Percentiles rank a stretch among this genome's conserved stretches.
Conservation (phyloP, 2,888 invertebrate genomes). For the Polymixis flavicincta region DNA sequence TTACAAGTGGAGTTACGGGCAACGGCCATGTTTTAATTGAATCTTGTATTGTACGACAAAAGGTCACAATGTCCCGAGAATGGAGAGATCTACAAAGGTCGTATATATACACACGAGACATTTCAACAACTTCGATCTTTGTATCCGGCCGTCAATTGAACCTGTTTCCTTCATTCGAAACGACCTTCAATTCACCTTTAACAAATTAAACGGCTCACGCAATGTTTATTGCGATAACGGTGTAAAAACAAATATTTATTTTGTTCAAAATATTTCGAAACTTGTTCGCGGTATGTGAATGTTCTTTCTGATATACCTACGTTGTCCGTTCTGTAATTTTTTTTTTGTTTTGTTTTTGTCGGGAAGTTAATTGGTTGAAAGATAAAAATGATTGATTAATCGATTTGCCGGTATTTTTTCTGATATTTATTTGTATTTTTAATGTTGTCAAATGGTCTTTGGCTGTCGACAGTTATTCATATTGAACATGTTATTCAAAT, state of each 20-base stretch:
- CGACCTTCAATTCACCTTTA: conserved; percentile 42
- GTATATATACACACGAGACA: not conserved
- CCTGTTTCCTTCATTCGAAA: conserved; percentile 37
- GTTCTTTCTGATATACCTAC: conserved; percentile 30
- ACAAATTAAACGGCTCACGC: conserved; percentile 29
- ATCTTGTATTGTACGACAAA: conserved; percentile 14
- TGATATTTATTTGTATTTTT: not conserved
- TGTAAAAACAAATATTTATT: conserved; percentile 43
- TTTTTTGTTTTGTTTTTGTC: not conserved
- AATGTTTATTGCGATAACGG: conserved; percentile 30
- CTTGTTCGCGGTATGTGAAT: conserved; percentile 17
- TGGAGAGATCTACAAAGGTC: conserved; percentile 23
- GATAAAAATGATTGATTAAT: conserved; percentile 36
- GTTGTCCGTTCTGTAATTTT: not conserved
- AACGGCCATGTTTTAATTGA: not conserved
- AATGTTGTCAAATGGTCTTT: not conserved
- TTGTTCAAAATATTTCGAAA: conserved; percentile 27
- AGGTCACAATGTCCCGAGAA: conserved; percentile 28
- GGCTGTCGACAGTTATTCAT: not conserved
- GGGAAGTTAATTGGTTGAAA: conserved; percentile 20
- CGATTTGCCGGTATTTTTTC: conserved; percentile 7
- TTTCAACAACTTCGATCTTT: conserved; percentile 35
- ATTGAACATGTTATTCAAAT: not conserved
- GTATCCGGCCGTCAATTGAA: conserved; percentile 30
- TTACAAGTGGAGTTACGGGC: not conserved